These are phyloP conservation scores for Tanypteryx hageni DNA, from an alignment of 2,888 invertebrate species.

Conservation along the genomic window DNA sequence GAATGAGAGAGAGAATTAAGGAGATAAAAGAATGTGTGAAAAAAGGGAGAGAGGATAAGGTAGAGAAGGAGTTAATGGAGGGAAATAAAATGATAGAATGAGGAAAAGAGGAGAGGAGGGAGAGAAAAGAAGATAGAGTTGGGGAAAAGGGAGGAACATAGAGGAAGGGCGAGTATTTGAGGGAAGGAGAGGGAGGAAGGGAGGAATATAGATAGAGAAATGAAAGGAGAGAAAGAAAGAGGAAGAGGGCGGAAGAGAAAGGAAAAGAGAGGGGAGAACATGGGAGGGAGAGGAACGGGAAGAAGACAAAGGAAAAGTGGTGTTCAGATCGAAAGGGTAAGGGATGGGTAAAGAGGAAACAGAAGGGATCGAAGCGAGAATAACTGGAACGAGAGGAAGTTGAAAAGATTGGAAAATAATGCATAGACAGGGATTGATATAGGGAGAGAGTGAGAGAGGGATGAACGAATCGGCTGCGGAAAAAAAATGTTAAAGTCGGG, in stretches of 20 bases:
- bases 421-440: slow-evolving; percentile 8
- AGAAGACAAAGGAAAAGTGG: background rate
- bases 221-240: too few species aligned
- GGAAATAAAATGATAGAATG: too few species aligned
- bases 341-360: background rate
- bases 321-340: background rate
- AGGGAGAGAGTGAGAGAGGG: background rate
- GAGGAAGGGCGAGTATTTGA: too few species aligned
- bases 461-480: background rate
- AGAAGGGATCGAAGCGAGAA: background rate
- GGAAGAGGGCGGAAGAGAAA: too few species aligned
- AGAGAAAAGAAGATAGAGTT: background rate
- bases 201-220: background rate
- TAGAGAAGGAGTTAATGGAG: too few species aligned
- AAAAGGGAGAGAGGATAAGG: background rate
- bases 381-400: background rate
- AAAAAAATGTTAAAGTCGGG: background rate
- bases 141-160: background rate
- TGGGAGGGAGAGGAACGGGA: too few species aligned
- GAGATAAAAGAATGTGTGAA: too few species aligned
- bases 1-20: too few species aligned
- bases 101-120: too few species aligned
- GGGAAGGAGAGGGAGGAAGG: background rate
- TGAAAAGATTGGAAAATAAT: slow-evolving; percentile 28
- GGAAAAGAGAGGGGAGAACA: too few species aligned